phyloP scores from a whole-genome alignment of 2,113 vertebrate genomes.

The Scartelaos histophorus region DNA sequence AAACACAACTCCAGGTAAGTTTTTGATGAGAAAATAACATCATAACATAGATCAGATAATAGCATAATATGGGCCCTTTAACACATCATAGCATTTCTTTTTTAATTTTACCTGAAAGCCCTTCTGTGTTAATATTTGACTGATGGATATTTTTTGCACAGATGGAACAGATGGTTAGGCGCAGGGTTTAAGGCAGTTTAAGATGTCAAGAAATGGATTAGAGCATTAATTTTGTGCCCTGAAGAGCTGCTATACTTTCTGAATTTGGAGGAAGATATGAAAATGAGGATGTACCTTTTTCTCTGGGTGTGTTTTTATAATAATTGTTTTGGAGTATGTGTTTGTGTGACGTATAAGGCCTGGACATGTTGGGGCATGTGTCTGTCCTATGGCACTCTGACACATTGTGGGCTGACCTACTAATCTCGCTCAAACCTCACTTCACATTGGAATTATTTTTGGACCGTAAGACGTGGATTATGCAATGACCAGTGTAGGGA shows the following conservation, averaged over 20 bases:
- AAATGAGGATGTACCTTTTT: not conserved
- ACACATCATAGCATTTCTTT: not conserved
- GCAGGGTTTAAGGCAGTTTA: conserved; percentile 12
- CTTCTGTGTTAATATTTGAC: conserved; percentile 19
- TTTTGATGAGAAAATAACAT: too few species aligned
- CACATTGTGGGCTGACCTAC: conserved; percentile 22
- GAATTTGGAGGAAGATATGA: conserved; percentile 19
- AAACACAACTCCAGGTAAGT: too few species aligned
- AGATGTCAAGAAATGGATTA: conserved; percentile 13
- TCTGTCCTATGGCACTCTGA: conserved; percentile 27
- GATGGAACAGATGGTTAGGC: not conserved
- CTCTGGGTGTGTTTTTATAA: conserved; percentile 4
- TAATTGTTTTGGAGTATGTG: conserved; percentile 5
- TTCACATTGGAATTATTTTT: conserved; percentile 5
- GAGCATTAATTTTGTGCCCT: conserved; percentile 9
- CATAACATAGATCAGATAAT: too few species aligned
- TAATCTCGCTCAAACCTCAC: conserved; percentile 11
- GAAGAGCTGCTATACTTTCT: conserved; percentile 18
- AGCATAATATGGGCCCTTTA: not conserved
- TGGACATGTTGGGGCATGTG: conserved; percentile 53
- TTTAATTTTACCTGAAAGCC: conserved; percentile 9
- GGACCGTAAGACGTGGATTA: not conserved
- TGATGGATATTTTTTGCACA: conserved; percentile 10
- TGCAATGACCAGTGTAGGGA: not conserved
- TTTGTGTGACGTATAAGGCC: conserved; percentile 16